Evolutionary conservation across 1,140 invertebrate species (phyloP).

Genomic region (Pissodes strobi): DNA sequence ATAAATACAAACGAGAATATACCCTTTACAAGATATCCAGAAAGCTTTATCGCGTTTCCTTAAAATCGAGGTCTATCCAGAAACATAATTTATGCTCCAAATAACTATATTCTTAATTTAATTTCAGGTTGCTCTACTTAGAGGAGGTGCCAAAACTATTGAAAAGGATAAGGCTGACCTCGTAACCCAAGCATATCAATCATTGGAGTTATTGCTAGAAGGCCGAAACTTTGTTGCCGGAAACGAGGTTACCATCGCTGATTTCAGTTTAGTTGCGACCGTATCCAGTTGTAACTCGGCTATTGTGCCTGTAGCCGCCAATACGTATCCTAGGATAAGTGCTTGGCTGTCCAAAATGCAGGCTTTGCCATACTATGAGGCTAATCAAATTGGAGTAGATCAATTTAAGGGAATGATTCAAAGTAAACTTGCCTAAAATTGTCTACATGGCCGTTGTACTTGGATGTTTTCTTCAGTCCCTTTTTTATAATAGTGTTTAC

Average conservation of each 20-base stretch:
- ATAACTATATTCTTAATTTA: too few relatives aligned
- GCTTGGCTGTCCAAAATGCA: conserved; percentile 42
- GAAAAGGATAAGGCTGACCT: conserved; percentile 44
- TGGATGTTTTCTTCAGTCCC: too few relatives aligned
- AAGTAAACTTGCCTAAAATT: conserved; percentile 36
- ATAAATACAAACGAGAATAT: too few relatives aligned
- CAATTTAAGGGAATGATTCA: conserved; percentile 39
- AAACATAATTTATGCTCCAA: too few relatives aligned
- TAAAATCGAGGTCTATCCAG: too few relatives aligned
- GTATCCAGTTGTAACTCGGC: conserved; percentile 51
- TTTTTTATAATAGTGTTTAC: too few relatives aligned
- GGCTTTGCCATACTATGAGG: conserved; percentile 42
- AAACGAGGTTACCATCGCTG: conserved; percentile 59
- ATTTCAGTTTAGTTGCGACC: conserved; percentile 50
- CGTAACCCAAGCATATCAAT: conserved; percentile 33
- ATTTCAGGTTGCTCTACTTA: conserved; percentile 33
- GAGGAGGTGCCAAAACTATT: conserved; percentile 39
- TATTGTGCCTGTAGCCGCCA: conserved; percentile 40
- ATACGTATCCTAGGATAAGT: conserved; percentile 40
- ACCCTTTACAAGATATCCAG: too few relatives aligned
- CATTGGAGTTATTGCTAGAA: conserved; percentile 38
- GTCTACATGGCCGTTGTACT: too few relatives aligned
- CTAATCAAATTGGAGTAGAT: conserved; percentile 43
- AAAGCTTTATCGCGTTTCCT: too few relatives aligned
- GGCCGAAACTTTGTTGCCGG: conserved; percentile 46